Evolutionary conservation across 2,113 vertebrate genomes (phyloP), one percentile per base, ranked within the genome.

Genomic region (Clarias magur): DNA sequence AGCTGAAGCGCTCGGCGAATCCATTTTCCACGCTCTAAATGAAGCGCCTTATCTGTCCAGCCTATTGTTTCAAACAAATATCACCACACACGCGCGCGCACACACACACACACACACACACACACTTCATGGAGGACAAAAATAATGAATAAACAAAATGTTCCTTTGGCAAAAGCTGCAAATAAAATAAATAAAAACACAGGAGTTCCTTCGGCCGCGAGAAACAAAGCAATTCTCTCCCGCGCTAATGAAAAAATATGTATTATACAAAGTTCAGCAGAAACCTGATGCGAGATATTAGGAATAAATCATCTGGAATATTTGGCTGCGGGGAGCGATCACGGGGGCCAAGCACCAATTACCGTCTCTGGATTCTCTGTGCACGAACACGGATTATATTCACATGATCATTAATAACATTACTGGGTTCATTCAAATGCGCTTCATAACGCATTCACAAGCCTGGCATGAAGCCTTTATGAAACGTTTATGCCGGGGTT

Each of bases 41-140:
- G 80, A 76, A 70, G 60, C 59, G 85, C 75, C 78, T 87, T 76
- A 86, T 86, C 85, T 82, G 85, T 62, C 67, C 38, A 59, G 48
- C 83, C 76, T 56, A 2, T 65, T 75, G 48, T 68, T 53, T 60
- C 42, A 54, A 63, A 59, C 10, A 82, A 84, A 89, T 67, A 30
- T 79, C 81, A 56, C 48, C 48, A 48, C 48, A 48, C 63, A 62
- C 60, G 38, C 38, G 21, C 56, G 15, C 38, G 54, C 27, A 30
- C 79, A 21, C 65, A 53, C 63, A 6, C 34, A 30, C 34, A 9
- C 56, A 73, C 57, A 63, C n/a, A 25, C 27, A 68, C 53, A 70
- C 16, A 21, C n/a, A 16, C 59, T 30, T 13, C 4, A 12, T 54
- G 8, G 30, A n/a, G 70, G 48, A 48, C 48, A 48, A 48, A 48